Evolutionary conservation across 2,888 invertebrate genomes (phyloP), one percentile per base, ranked within the genome.

Genomic region (Megaustenia siamemsis): DNA sequence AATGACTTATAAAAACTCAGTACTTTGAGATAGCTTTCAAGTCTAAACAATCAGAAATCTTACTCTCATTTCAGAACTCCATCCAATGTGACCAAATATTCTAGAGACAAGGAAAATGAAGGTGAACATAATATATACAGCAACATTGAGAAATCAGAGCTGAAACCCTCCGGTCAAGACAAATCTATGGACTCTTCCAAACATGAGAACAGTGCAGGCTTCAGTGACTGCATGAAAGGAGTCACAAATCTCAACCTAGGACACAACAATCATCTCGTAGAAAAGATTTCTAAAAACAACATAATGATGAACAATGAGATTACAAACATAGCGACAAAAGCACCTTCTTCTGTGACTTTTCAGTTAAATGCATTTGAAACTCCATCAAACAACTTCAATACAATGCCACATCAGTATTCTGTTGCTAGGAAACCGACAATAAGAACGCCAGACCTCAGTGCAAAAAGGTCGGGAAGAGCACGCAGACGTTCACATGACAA

Each of bases 371-470:
- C 60, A 32, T 28, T 66, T 15, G 38, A 84, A 32, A 71, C 80
- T n/a, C 28, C 63, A n/a, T 35, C 81, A 15, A 40, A 78, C 15
- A 85, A 49, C 75, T 75, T 82, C 32, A 63, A 82, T 71, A 83
- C 40, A 43, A 49, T 83, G 24, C 81, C 85, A 1, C 60, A 83
- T 56, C 43, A 78, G 56, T 78, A 85, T 56, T 73, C 66, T 45
- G 56, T 69, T 21, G 60, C 75, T 68, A 69, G 82, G 32, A 90
- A 89, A 83, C 90, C 90, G 28, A 92, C 91, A 86, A 91, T 90
- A 21, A 89, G 89, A 32, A 89, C 91, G 0, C 90, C 91, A 4
- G 91, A 91, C 56, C 82, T 90, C 24, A 88, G 87, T 10, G 83
- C 89, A 40, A 90, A 90, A 79, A 73, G 88, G 10, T 49, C 84